A percentile compares a stretch with the other conserved stretches of the same genome.
Conservation (phyloP, 2,113 vertebrate genomes). For the Marcusenius ussheri region DNA sequence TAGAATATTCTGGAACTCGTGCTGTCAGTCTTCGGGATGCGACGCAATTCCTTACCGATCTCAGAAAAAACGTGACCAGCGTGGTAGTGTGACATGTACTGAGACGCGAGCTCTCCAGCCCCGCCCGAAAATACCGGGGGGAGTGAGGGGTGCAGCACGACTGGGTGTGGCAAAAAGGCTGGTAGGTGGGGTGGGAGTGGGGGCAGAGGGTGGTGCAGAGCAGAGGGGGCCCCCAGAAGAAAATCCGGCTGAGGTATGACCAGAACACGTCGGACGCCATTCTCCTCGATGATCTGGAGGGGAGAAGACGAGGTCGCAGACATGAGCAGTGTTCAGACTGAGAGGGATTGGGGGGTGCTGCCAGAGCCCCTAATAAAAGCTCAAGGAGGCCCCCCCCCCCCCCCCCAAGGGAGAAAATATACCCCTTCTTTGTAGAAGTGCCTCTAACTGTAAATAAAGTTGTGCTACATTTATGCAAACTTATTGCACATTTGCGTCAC, state of each 20-base stretch:
- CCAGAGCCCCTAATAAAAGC: background rate
- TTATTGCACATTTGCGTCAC: background rate
- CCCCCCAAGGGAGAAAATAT: background rate
- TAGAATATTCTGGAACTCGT: background rate
- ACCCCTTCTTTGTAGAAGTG: background rate
- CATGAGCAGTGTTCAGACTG: background rate
- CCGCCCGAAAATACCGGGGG: constrained; percentile 80
- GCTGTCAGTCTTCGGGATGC: background rate
- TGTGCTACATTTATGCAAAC: background rate
- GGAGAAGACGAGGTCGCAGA: background rate
- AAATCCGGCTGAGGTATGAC: constrained; percentile 96
- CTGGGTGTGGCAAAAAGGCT: constrained; percentile 86
- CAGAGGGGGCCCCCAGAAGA: constrained; percentile 83
- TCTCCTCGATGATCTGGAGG: constrained; percentile 90
- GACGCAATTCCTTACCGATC: constrained; percentile 66
- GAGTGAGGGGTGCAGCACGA: constrained; percentile 83
- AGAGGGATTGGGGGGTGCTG: background rate
- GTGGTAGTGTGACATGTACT: constrained; percentile 91
- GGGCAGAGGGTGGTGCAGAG: constrained; percentile 82
- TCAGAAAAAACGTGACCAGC: constrained; percentile 87
- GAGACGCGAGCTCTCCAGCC: constrained; percentile 77
- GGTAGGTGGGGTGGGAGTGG: constrained; percentile 81
- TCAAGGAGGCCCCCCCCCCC: background rate
- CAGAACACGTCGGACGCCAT: constrained; percentile 90
- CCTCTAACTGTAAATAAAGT: background rate